phyloP scores from a whole-genome alignment of 2,888 invertebrate species.

The Petrophora chlorosata region DNA sequence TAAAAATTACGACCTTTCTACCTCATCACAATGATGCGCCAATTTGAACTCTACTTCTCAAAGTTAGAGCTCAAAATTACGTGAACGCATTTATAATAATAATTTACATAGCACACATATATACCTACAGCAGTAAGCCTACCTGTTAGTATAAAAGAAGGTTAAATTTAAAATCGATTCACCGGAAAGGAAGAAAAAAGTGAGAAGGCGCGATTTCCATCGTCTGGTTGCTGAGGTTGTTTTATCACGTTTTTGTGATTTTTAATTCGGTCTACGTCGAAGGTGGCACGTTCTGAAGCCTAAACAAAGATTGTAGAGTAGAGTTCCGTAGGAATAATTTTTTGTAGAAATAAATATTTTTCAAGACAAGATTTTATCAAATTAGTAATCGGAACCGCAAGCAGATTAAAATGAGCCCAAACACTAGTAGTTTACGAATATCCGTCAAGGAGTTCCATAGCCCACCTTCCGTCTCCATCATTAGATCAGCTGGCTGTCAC shows the following conservation, averaged over 20 bases:
- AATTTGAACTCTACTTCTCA: background rate
- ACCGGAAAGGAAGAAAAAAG: constrained; percentile 18
- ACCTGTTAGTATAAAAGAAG: background rate
- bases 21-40: background rate
- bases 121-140: too few species aligned
- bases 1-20: constrained; percentile 1
- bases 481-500: too few species aligned
- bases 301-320: constrained; percentile 32
- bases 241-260: constrained; percentile 21
- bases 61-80: background rate
- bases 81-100: too few species aligned
- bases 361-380: background rate
- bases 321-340: constrained; percentile 14
- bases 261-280: constrained; percentile 9
- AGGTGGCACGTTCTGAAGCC: constrained; percentile 31
- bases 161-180: background rate
- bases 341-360: too few species aligned
- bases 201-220: constrained; percentile 11
- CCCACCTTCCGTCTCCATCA: too few species aligned
- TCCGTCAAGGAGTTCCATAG: too few species aligned
- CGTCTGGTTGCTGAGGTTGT: background rate
- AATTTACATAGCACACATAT: too few species aligned
- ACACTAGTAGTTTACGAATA: too few species aligned
- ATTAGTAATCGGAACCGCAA: background rate
- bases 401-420: too few species aligned